Conservation (phyloP, 2,888 invertebrate genomes). For the Campaea margaritaria region DNA sequence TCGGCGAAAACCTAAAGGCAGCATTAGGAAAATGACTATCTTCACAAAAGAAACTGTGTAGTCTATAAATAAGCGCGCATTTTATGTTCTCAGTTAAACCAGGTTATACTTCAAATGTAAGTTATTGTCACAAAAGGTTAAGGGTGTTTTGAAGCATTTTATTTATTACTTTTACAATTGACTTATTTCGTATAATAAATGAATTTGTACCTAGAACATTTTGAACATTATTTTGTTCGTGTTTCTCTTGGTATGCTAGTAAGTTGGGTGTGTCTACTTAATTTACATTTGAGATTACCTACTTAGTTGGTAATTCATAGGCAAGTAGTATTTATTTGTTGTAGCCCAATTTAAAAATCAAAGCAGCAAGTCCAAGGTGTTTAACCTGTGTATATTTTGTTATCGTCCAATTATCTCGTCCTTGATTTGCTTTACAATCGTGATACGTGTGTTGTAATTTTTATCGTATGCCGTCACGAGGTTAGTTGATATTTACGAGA, state of each 20-base stretch:
- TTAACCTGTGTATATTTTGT: constrained; percentile 11
- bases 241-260: constrained; percentile 1
- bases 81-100: constrained; percentile 40
- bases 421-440: neutral
- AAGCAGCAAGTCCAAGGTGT: constrained; percentile 16
- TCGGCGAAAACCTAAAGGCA: constrained; percentile 94
- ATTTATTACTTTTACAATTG: constrained; percentile 56
- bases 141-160: constrained; percentile 71
- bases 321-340: neutral
- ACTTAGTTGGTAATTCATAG: neutral
- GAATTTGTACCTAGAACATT: constrained; percentile 37
- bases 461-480: too few species aligned
- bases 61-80: constrained; percentile 57
- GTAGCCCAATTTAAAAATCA: constrained; percentile 13
- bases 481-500: too few species aligned
- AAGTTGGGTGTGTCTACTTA: constrained; percentile 2
- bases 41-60: constrained; percentile 53
- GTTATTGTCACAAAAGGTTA: constrained; percentile 55
- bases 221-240: constrained; percentile 9
- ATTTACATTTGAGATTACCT: constrained; percentile 10
- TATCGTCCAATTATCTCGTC: constrained; percentile 7
- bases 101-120: constrained; percentile 48
- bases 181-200: constrained; percentile 51
- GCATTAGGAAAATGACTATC: constrained; percentile 85
- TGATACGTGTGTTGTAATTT: neutral